A percentile compares a stretch with the other conserved stretches of the same genome.
phyloP scores from a whole-genome alignment of 2,888 invertebrate species.

The Drosophila austrosaltans region DNA sequence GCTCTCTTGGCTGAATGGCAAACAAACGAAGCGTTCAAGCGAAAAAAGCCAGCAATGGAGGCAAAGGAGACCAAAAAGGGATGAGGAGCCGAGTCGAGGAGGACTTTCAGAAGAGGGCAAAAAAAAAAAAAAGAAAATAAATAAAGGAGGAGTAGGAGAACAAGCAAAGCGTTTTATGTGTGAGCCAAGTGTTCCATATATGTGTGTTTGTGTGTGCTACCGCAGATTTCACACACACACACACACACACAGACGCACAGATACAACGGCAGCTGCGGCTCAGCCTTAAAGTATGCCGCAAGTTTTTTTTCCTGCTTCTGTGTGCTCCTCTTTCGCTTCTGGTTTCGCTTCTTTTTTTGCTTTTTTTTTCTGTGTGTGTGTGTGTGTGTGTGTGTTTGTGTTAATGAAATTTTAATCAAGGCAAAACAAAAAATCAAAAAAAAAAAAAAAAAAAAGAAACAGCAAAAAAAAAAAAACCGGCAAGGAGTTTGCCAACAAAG shows the following conservation, averaged over 20 bases:
- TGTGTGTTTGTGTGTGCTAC: constrained; percentile 36
- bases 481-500: constrained; percentile 49
- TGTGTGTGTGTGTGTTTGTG: constrained; percentile 25
- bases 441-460: background rate
- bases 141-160: constrained; percentile 20
- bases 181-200: constrained; percentile 30
- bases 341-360: constrained; percentile 3
- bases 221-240: constrained; percentile 67
- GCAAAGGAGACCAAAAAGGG: constrained; percentile 36
- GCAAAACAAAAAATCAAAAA: constrained; percentile 2
- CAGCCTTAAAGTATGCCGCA: constrained; percentile 73
- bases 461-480: constrained; percentile 25
- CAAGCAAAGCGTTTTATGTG: constrained; percentile 68
- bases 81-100: constrained; percentile 28
- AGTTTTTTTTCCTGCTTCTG: constrained; percentile 43
- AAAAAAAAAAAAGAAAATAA: constrained; percentile 36
- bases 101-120: no score
- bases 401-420: constrained; percentile 78
- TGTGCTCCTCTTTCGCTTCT: constrained; percentile 41
- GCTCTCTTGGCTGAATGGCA: constrained; percentile 66
- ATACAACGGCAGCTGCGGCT: constrained; percentile 31
- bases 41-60: constrained; percentile 62
- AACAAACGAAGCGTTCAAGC: constrained; percentile 79
- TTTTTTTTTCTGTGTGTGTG: background rate
- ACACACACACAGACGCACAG: constrained; percentile 37